Evolutionary conservation across 1,140 invertebrate genomes (phyloP), one percentile per base, ranked within the genome.

Genomic region (Drosophila eugracilis): DNA sequence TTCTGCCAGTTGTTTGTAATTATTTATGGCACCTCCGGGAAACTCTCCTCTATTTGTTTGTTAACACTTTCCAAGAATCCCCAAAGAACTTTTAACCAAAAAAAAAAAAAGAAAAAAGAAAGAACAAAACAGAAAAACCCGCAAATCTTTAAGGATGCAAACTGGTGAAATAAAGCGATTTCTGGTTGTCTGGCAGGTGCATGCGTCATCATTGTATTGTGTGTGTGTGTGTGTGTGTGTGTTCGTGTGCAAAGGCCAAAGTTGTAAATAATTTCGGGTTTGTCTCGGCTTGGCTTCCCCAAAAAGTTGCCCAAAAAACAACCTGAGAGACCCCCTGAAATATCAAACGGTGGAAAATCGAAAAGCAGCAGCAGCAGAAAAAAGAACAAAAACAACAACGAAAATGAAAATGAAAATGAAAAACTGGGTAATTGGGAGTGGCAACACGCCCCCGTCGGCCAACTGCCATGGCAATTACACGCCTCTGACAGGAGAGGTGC

Each of bases 211-310:
- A 15, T 21, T 48, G 42, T 30, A n/a, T n/a, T n/a, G n/a, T n/a
- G n/a, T n/a, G n/a, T n/a, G n/a, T n/a, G n/a, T 34, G 36, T 59
- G 14, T 30, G 44, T 34, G n/a, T n/a, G n/a, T n/a, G n/a, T n/a
- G n/a, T n/a, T n/a, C 24, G 41, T 60, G 17, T 34, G 45, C 50
- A 84, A 84, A 84, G 81, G 80, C 78, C 74, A 84, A 76, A 84
- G 71, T 84, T 84, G 80, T 85, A 84, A 84, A 86, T 84, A 84
- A 84, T 76, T 86, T 84, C 81, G 71, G 78, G 76, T 75, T 80
- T 80, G 78, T 73, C 76, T 28, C 24, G 48, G 65, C 45, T 55
- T 32, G 44, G 58, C 7, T 45, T 10, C 65, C 28, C 72, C n/a
- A n/a, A n/a, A 85, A 84, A 85, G 59, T 86, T 84, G 80, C 75